Percentiles rank a stretch among this genome's conserved stretches.
phyloP scores from a whole-genome alignment of 2,888 invertebrate genomes.

The Macaria liturata region DNA sequence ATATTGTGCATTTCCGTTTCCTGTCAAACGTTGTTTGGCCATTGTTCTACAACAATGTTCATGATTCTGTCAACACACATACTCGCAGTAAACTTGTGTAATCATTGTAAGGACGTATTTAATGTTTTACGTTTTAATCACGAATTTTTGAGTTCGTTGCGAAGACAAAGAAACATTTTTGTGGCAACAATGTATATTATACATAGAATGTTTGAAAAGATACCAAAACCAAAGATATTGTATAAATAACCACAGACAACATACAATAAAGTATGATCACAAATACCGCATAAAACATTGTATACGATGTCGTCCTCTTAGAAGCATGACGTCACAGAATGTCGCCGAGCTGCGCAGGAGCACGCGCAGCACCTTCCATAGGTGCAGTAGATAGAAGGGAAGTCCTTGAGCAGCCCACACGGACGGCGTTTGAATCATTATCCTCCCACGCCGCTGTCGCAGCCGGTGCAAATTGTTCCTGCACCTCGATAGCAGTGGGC shows the following conservation, averaged over 20 bases:
- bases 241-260: no score
- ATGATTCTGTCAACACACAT: neutral
- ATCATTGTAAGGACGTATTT: no score
- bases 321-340: no score
- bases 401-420: slow-evolving; percentile 71
- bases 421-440: slow-evolving; percentile 63
- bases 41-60: slow-evolving; percentile 15
- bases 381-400: slow-evolving; percentile 75
- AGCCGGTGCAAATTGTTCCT: slow-evolving; percentile 47
- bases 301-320: no score
- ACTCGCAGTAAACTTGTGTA: neutral
- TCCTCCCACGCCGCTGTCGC: slow-evolving; percentile 59
- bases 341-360: slow-evolving; percentile 9
- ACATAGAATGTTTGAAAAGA: no score
- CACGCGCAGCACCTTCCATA: slow-evolving; percentile 52
- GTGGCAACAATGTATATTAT: no score
- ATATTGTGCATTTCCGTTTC: slow-evolving; percentile 32
- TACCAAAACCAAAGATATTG: no score
- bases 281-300: no score
- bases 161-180: no score
- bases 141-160: no score
- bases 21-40: slow-evolving; percentile 16
- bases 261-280: no score
- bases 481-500: slow-evolving; percentile 47
- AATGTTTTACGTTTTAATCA: neutral